Percentiles rank a stretch among this genome's conserved stretches.
phyloP scores from a whole-genome alignment of 2,797 vertebrate genomes.

The Brachyrhaphis roseni region DNA sequence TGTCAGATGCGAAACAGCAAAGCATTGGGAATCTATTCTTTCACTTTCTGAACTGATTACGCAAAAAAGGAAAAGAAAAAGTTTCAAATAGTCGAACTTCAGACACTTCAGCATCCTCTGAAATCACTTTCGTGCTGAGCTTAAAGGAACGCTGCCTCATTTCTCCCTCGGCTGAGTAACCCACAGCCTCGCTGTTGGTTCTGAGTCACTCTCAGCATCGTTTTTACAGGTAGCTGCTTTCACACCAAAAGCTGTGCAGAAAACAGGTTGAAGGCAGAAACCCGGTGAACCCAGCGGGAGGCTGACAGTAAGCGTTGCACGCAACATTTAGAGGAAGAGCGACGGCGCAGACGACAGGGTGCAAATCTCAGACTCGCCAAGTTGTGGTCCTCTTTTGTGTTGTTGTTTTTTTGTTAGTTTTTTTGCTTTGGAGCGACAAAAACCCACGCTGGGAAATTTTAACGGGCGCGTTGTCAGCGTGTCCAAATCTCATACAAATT shows the following conservation, averaged over 20 bases:
- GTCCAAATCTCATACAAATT: background rate
- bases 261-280: background rate
- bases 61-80: background rate
- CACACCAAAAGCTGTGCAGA: background rate
- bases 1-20: background rate
- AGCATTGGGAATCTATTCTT: background rate
- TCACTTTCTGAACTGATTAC: background rate
- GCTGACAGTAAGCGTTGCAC: background rate
- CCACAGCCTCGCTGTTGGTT: background rate
- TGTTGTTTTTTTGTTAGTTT: no score
- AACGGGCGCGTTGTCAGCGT: background rate
- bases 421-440: background rate
- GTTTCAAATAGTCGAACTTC: background rate
- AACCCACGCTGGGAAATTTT: background rate
- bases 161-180: background rate
- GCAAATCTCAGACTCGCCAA: background rate
- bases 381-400: background rate
- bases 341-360: background rate
- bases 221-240: background rate
- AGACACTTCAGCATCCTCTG: background rate
- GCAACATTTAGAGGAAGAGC: background rate
- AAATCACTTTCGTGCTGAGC: background rate
- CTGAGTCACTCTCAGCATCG: background rate
- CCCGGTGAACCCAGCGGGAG: background rate
- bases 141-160: background rate